Conservation (phyloP, 2,113 vertebrate genomes). For the Noctilio leporinus region DNA sequence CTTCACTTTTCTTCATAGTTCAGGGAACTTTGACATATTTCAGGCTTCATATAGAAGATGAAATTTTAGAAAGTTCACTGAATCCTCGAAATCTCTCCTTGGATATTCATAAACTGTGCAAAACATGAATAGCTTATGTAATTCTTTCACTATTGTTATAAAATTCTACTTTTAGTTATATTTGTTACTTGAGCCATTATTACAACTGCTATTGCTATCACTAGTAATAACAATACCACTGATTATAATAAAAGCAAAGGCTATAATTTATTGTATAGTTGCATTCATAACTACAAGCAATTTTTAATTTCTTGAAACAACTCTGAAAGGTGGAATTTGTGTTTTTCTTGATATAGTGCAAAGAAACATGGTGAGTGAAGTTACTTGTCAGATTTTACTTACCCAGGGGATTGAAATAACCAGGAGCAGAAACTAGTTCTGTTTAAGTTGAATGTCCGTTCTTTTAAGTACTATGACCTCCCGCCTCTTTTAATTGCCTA, state of each 20-base stretch:
- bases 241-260: neutral
- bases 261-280: neutral
- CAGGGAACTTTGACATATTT: neutral
- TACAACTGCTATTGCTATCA: neutral
- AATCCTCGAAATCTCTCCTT: neutral
- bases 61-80: neutral
- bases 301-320: slow-evolving; percentile 1
- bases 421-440: neutral
- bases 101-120: neutral
- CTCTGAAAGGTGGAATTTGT: neutral
- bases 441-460: neutral
- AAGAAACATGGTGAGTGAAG: neutral
- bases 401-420: neutral
- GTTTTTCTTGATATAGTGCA: neutral
- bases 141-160: neutral
- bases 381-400: neutral
- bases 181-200: neutral
- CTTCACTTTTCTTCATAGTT: neutral
- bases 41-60: neutral
- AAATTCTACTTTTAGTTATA: neutral
- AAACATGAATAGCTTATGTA: neutral
- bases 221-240: neutral
- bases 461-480: neutral
- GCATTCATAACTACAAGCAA: neutral
- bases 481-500: neutral